Evolutionary conservation across 2,888 invertebrate species (phyloP).

Genomic region (Troides helena): DNA sequence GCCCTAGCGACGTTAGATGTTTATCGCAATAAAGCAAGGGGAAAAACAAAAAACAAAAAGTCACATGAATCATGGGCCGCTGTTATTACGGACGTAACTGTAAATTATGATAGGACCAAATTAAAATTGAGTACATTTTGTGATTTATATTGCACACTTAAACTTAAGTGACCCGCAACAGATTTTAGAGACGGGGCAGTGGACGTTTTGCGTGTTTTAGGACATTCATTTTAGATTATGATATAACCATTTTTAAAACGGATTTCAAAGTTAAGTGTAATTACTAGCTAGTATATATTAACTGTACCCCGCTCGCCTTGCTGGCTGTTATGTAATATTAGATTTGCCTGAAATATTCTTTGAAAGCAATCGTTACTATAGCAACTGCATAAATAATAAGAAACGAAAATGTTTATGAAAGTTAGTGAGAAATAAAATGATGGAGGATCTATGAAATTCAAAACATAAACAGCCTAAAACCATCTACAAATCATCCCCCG

Average conservation of each 20-base stretch:
- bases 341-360: no score
- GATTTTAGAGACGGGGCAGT: neutral
- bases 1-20: slow-evolving; percentile 25
- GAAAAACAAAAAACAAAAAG: slow-evolving; percentile 22
- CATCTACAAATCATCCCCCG: no score
- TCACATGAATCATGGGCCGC: slow-evolving; percentile 27
- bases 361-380: no score
- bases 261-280: no score
- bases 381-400: no score
- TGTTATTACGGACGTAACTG: slow-evolving; percentile 28
- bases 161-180: slow-evolving; percentile 15
- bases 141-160: slow-evolving; percentile 20
- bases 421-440: no score
- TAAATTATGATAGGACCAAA: slow-evolving; percentile 20
- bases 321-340: no score
- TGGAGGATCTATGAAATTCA: no score
- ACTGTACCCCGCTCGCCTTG: no score
- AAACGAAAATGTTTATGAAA: no score
- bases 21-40: slow-evolving; percentile 26
- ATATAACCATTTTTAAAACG: neutral
- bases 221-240: neutral
- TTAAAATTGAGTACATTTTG: slow-evolving; percentile 14
- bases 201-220: slow-evolving; percentile 5
- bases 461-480: no score
- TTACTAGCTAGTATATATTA: no score